Conservation (phyloP, 1,140 invertebrate genomes). For the Archivesica marissinica region DNA sequence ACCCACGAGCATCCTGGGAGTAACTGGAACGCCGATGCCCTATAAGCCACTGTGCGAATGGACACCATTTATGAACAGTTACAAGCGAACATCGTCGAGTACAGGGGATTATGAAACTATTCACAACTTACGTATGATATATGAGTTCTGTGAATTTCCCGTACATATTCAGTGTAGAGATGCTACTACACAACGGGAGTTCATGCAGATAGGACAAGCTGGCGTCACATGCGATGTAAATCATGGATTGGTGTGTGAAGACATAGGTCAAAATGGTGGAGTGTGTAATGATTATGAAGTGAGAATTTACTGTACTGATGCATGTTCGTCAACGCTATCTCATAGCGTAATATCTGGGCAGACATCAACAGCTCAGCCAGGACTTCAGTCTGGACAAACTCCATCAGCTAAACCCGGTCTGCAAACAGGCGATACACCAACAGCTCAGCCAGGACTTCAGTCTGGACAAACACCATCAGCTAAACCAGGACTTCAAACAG, state of each 20-base stretch:
- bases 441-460: neutral
- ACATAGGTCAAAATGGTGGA: constrained; percentile 65
- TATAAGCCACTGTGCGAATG: constrained; percentile 67
- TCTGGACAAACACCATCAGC: constrained; percentile 21
- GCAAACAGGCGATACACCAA: constrained; percentile 13
- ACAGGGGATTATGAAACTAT: constrained; percentile 73
- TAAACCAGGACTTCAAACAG: neutral
- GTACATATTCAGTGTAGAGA: constrained; percentile 58
- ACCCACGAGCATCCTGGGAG: constrained; percentile 34
- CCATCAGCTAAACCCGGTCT: constrained; percentile 24
- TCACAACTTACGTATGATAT: constrained; percentile 59
- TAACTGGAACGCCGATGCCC: constrained; percentile 56
- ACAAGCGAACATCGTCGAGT: constrained; percentile 49
- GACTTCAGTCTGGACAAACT: neutral
- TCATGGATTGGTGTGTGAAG: constrained; percentile 72
- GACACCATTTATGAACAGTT: constrained; percentile 73
- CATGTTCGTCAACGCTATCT: constrained; percentile 50
- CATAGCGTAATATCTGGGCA: constrained; percentile 16
- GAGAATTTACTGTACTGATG: constrained; percentile 72
- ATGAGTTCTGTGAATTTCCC: constrained; percentile 51
- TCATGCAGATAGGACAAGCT: constrained; percentile 63
- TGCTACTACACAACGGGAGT: constrained; percentile 55
- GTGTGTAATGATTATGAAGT: constrained; percentile 75
- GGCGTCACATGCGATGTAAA: constrained; percentile 75
- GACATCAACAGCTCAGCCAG: constrained; percentile 58